Base-by-base conservation (phyloP, 2,888 invertebrate species). In the Drosophila incognita region DNA sequence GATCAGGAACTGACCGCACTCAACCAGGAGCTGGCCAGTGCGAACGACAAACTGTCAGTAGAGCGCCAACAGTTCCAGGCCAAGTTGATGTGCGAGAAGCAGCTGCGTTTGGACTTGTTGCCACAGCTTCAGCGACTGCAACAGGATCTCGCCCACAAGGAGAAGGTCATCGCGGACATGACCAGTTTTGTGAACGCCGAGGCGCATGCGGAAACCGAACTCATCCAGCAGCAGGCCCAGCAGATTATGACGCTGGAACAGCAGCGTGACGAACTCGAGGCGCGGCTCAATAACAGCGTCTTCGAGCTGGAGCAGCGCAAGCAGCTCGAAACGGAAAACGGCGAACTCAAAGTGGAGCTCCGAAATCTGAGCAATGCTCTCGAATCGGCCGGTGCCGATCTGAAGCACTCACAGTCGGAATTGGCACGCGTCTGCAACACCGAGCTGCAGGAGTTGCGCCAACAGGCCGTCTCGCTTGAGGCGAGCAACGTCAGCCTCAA, bases 1-100 rank as follows among this genome's bases (percentile, higher is more conserved):
- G 93, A 92, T 38, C 89, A 84, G 57, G 93, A 93, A 72, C 75
- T 92, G 33, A 66, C 83, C 0, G 87, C 84, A 10, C 80, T 93
- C 21, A 91, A 87, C 36, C 92, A 92, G 52, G 93, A 93, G 77
- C 74, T 92, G 59, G 90, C 92, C 79, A 85, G 77, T 56, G 59
- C 90, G 8, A 92, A 91, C 36, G 93, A 93, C 3, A 93, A 93
- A 69, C 72, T 92, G 13, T 69, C 86, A 0, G 48, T 89, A 8
- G 93, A 93, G 64, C 92, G 93, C 29, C 92, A 93, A 62, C 92
- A 93, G 76, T 92, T 92, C 74, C 93, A 93, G 74, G 83, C 90
- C 5, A 92, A 92, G 67, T 73, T 92, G 15, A 72, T 91, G 57
- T 84, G 91, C 62, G 93, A 93, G 46, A 92, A 93, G 68, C 93